phyloP scores from a whole-genome alignment of 2,888 invertebrate genomes.

The Beris chalybata region DNA sequence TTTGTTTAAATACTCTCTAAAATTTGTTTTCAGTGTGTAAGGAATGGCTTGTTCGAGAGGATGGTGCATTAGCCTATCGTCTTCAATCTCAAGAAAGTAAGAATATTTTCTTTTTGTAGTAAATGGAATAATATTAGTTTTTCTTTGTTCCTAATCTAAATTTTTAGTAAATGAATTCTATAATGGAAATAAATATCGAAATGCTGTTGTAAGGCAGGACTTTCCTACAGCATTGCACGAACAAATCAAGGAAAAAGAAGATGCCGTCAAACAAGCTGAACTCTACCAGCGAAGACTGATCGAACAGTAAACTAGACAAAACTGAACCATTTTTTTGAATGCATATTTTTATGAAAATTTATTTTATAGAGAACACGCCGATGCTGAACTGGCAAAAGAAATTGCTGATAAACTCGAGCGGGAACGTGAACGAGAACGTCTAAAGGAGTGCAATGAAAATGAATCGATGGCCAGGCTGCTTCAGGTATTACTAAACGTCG shows the following conservation, averaged over 20 bases:
- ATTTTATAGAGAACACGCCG: constrained; percentile 64
- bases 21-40: constrained; percentile 65
- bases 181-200: constrained; percentile 72
- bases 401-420: constrained; percentile 67
- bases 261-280: constrained; percentile 65
- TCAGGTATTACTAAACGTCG: constrained; percentile 57
- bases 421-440: constrained; percentile 59
- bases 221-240: constrained; percentile 74
- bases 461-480: constrained; percentile 60
- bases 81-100: constrained; percentile 81
- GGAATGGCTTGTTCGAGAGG: constrained; percentile 83
- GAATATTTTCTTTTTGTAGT: constrained; percentile 41
- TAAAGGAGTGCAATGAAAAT: constrained; percentile 60
- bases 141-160: constrained; percentile 18
- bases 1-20: too few relatives aligned
- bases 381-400: constrained; percentile 67
- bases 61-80: constrained; percentile 77
- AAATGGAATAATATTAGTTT: background rate
- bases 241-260: constrained; percentile 69
- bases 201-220: constrained; percentile 77
- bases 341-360: background rate
- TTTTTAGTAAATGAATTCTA: constrained; percentile 71
- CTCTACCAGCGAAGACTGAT: constrained; percentile 63
- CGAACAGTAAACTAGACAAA: constrained; percentile 60
- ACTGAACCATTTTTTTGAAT: background rate